These are phyloP conservation scores for Monodelphis domestica DNA, from an alignment of 2,797 vertebrate genomes.

Conservation along the genomic window DNA sequence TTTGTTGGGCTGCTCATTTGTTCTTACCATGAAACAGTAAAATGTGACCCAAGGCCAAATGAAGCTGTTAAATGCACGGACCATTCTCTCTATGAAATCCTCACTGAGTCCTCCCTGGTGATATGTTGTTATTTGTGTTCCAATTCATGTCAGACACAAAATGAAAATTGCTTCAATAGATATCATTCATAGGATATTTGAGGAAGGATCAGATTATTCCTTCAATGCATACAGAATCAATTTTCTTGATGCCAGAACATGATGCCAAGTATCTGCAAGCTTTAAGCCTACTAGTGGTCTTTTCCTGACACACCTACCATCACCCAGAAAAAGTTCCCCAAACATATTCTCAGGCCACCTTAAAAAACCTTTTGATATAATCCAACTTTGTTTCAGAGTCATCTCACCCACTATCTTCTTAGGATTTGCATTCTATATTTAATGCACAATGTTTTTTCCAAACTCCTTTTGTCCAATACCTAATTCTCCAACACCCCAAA, in stretches of 20 bases:
- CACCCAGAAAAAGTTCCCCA: not conserved
- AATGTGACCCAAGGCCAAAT: not conserved
- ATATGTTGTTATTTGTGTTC: not conserved
- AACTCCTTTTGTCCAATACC: not conserved
- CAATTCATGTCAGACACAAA: not conserved
- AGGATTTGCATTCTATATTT: not conserved
- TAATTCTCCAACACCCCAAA: not conserved
- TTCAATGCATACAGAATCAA: not conserved
- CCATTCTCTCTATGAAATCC: slow-evolving; percentile 9
- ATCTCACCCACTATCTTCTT: not conserved
- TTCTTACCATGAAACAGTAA: slow-evolving; percentile 12
- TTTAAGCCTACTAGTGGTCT: not conserved
- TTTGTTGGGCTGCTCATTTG: not conserved
- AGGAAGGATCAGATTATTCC: not conserved
- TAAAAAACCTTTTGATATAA: not conserved
- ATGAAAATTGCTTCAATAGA: not conserved
- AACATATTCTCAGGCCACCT: not conserved
- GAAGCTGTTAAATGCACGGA: slow-evolving; percentile 26
- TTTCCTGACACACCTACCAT: not conserved
- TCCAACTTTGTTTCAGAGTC: too few relatives aligned
- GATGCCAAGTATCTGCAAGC: not conserved
- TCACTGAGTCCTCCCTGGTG: not conserved
- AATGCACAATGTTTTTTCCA: not conserved
- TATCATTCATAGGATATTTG: not conserved
- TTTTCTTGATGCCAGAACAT: not conserved